These are phyloP conservation scores for Seira ritae DNA, from an alignment of 2,888 invertebrate genomes.

Conservation along the genomic window DNA sequence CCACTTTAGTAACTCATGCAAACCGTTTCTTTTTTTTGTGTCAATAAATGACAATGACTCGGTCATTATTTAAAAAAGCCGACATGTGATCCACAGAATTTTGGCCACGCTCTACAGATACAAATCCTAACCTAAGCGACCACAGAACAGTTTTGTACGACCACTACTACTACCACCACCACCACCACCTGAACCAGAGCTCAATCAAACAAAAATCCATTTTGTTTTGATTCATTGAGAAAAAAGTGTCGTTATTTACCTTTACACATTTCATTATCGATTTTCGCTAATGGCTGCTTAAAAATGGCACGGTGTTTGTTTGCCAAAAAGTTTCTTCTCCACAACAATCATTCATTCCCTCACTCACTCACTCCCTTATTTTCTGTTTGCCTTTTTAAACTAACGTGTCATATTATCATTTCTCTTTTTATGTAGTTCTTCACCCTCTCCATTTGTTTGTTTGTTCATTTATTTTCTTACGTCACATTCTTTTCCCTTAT, in stretches of 20 bases:
- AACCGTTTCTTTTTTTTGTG: no score
- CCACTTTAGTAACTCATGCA: no score
- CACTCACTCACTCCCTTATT: not conserved
- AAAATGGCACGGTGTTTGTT: not conserved
- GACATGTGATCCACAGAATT: no score
- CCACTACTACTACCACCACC: not conserved
- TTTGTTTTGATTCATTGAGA: not conserved
- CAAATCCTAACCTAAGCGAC: not conserved
- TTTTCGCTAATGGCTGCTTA: constrained; percentile 29
- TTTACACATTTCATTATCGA: constrained; percentile 41
- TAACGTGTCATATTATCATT: constrained; percentile 31
- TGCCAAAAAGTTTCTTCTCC: no score
- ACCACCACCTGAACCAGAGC: not conserved
- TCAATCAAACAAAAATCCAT: not conserved
- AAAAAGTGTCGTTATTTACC: not conserved
- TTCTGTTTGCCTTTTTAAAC: constrained; percentile 44
- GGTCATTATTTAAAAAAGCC: no score
- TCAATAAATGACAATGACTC: no score
- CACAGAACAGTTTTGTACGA: not conserved
- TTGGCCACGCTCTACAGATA: no score
- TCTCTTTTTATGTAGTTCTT: not conserved
- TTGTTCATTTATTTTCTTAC: constrained; percentile 25
- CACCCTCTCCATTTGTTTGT: constrained; percentile 11
- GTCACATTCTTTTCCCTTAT: constrained; percentile 56
- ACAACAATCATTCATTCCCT: no score